A percentile compares a stretch with the other conserved stretches of the same genome.
Evolutionary conservation across 2,888 invertebrate species (phyloP).

Genomic region (Syrphus vitripennis): DNA sequence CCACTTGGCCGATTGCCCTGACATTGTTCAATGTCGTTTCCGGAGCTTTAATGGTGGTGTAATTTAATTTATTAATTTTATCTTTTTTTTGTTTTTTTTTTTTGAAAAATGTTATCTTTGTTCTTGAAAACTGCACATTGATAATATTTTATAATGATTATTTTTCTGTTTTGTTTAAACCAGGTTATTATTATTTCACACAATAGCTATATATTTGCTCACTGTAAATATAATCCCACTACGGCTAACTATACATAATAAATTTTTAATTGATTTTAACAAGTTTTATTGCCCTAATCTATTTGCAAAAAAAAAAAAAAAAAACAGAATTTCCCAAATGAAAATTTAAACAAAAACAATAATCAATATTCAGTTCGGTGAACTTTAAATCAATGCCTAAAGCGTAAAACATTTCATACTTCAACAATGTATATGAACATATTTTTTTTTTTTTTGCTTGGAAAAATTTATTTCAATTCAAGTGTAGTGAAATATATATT

Average conservation of each 20-base stretch:
- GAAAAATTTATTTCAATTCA: background rate
- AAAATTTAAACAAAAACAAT: background rate
- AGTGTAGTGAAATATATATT: background rate
- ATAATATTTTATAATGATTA: background rate
- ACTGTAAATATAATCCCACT: background rate
- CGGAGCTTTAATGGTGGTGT: slow-evolving; percentile 32
- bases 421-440: too few relatives aligned
- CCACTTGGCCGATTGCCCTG: slow-evolving; percentile 54
- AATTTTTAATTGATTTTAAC: slow-evolving; percentile 5
- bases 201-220: background rate
- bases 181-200: background rate
- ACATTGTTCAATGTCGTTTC: slow-evolving; percentile 50
- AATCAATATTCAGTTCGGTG: background rate
- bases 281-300: background rate
- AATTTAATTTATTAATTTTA: slow-evolving; percentile 49
- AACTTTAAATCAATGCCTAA: background rate
- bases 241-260: background rate
- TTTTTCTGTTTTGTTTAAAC: background rate
- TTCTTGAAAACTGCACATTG: background rate
- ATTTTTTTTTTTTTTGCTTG: background rate
- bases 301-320: background rate
- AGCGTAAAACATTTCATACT: too few relatives aligned
- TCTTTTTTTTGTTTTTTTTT: too few relatives aligned
- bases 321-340: background rate
- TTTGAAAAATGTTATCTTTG: slow-evolving; percentile 19